Evolutionary conservation across 2,888 invertebrate species (phyloP).

Genomic region (Heliconius sara): DNA sequence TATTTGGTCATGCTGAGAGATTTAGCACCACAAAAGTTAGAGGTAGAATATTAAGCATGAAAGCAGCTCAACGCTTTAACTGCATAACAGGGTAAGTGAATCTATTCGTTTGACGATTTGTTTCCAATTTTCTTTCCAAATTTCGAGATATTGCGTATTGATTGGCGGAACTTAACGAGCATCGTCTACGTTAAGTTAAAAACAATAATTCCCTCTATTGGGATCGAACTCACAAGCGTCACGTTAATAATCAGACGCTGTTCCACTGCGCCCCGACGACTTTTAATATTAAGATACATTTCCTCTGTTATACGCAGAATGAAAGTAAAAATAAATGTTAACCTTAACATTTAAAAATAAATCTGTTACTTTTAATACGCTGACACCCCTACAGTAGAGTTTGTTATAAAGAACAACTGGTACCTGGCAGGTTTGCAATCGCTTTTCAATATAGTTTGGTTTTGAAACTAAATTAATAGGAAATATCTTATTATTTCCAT

Average conservation of each 20-base stretch:
- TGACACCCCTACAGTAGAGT: conserved; percentile 2
- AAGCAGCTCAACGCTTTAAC: background rate
- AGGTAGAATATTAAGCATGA: background rate
- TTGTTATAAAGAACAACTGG: background rate
- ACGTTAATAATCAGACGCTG: background rate
- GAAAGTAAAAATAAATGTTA: background rate
- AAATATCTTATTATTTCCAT: conserved; percentile 4
- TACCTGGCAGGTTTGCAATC: conserved; percentile 14
- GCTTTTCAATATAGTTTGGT: conserved; percentile 16
- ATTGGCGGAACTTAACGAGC: background rate
- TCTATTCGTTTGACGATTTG: background rate
- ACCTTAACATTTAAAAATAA: too few relatives aligned
- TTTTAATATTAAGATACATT: background rate
- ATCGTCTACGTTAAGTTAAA: background rate
- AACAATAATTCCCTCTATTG: background rate
- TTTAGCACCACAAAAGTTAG: background rate
- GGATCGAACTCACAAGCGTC: background rate
- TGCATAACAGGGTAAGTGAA: background rate
- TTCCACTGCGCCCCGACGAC: background rate
- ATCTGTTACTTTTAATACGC: background rate
- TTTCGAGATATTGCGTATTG: background rate
- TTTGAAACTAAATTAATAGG: conserved; percentile 9
- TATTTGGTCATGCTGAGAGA: background rate
- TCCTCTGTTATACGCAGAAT: background rate
- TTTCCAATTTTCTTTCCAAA: background rate